Percentiles rank a stretch among this genome's conserved stretches.
phyloP scores from a whole-genome alignment of 2,888 invertebrate species.

The Dendrolimus pini region DNA sequence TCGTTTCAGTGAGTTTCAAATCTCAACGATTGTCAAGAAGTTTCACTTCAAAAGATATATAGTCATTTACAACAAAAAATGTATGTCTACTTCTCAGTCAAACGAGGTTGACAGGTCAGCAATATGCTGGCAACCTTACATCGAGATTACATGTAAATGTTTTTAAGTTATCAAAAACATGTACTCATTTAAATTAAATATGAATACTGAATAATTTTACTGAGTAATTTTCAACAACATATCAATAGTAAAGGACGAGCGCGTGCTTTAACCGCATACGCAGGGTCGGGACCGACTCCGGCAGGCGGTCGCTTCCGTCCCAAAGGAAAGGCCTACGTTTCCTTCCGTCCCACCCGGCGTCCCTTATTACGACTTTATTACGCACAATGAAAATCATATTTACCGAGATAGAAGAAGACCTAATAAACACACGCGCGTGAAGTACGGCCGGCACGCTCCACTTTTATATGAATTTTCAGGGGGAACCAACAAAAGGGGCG shows the following conservation, averaged over 20 bases:
- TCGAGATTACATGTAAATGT: too few relatives aligned
- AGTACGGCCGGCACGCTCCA: conserved; percentile 32
- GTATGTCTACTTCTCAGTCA: too few relatives aligned
- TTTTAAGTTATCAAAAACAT: too few relatives aligned
- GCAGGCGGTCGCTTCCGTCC: conserved; percentile 20
- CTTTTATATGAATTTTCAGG: conserved; percentile 36
- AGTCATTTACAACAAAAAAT: too few relatives aligned
- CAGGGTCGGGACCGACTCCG: conserved; percentile 13
- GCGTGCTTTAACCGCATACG: not conserved
- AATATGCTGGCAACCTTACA: too few relatives aligned
- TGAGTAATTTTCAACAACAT: conserved; percentile 9
- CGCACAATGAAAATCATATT: conserved; percentile 65
- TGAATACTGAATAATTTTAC: too few relatives aligned
- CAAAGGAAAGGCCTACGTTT: conserved; percentile 54
- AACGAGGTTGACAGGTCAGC: too few relatives aligned
- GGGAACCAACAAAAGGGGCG: not conserved
- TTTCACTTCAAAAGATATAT: too few relatives aligned
- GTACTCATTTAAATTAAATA: too few relatives aligned
- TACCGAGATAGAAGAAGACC: conserved; percentile 51
- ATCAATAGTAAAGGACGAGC: conserved; percentile 27
- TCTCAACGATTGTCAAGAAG: too few relatives aligned
- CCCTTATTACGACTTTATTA: conserved; percentile 62
- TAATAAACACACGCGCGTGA: conserved; percentile 59
- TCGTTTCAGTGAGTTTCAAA: too few relatives aligned
- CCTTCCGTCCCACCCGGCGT: conserved; percentile 47